Evolutionary conservation across 2,888 invertebrate species (phyloP), one percentile per base, ranked within the genome.

Genomic region (Podabrus alpinus): DNA sequence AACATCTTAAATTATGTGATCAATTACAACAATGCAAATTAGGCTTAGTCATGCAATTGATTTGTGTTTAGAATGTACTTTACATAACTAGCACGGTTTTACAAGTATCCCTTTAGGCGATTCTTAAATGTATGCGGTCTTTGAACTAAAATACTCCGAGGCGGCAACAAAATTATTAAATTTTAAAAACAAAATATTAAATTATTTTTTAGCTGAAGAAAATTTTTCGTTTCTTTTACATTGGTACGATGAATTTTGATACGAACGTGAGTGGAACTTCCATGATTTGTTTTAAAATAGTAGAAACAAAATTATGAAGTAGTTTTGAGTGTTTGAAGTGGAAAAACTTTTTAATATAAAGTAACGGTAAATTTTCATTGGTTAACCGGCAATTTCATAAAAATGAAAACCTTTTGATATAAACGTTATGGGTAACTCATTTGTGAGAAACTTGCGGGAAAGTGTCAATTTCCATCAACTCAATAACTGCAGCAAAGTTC

Each of bases 11-110:
- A 64, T 64, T 64, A 64, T 64, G 62, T 13, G 77, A 77, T 77
- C 77, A 77, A 77, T 77, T 77, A 77, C 77, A 75, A 73, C 73
- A 77, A 77, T 75, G 77, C 75, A 75, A 77, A 77, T 77, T 73
- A 75, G 73, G 69, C 73, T 68, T 25, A 66, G 71, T 71, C 75
- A 73, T 75, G 75, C 75, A 75, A 73, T 73, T 77, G 73, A 75
- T 74, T 71, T 74, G 61, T 72, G 75, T 75, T 75, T 70, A 67
- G 70, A 72, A 70, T 70, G 72, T 72, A 75, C 72, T 75, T 72
- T 68, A 75, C 75, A 75, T 64, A 45, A 64, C 62, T 19, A 21
- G 62, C 62, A 64, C 21, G 62, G 62, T 17, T 64, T 64, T 75
- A 73, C 75, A 72, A 59, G 70, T 72, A 72, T 61, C 16, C 72